Evolutionary conservation across 1,140 invertebrate genomes (phyloP).

Genomic region (Nephotettix cincticeps): DNA sequence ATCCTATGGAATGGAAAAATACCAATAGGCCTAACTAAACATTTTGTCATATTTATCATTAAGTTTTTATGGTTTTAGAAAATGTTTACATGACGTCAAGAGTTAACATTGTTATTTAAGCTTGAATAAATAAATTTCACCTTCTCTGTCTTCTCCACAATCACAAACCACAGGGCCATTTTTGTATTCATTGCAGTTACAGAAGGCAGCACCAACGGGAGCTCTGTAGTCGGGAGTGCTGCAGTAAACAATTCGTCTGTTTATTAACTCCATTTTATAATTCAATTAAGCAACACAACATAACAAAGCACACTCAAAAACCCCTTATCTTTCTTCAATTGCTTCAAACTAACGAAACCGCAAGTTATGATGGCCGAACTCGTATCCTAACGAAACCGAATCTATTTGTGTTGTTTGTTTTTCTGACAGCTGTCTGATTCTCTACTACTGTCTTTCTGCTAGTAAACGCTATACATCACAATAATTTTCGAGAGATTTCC

Average conservation of each 20-base stretch:
- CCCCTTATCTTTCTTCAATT: no score
- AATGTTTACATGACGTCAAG: no score
- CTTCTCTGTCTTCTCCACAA: constrained; percentile 11
- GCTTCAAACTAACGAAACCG: no score
- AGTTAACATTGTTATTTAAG: no score
- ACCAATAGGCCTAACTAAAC: no score
- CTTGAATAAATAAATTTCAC: neutral
- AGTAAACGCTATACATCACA: neutral
- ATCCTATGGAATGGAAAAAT: no score
- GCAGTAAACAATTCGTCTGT: constrained; percentile 10
- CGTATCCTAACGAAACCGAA: neutral
- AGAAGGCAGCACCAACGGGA: neutral
- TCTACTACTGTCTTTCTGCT: neutral
- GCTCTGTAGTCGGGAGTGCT: neutral
- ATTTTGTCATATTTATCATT: no score
- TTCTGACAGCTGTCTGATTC: neutral
- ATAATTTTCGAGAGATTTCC: neutral
- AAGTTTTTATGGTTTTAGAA: no score
- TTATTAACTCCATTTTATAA: neutral
- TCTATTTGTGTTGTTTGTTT: constrained; percentile 8
- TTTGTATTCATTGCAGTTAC: neutral
- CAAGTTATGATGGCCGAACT: no score
- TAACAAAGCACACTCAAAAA: neutral
- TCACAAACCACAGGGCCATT: constrained; percentile 12
- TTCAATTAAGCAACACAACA: neutral